phyloP scores from a whole-genome alignment of 2,888 invertebrate species.

The Micropterix aruncella region DNA sequence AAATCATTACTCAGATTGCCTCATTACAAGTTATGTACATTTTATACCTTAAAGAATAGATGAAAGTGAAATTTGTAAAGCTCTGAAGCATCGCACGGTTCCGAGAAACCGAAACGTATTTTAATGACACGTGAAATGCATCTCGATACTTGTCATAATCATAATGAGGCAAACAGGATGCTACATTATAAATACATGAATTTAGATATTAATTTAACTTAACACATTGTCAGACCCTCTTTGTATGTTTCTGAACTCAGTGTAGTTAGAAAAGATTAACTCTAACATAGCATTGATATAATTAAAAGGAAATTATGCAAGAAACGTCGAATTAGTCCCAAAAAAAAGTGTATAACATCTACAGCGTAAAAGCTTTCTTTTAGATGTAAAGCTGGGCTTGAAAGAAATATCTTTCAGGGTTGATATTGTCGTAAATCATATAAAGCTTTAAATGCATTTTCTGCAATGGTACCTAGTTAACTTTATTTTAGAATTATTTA shows the following conservation, averaged over 20 bases:
- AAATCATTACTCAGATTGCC: conserved; percentile 3
- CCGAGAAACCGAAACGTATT: background rate
- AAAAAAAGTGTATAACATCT: too few species aligned
- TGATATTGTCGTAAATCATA: too few species aligned
- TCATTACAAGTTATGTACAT: background rate
- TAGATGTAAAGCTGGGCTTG: too few species aligned
- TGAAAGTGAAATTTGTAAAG: background rate
- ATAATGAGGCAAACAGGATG: background rate
- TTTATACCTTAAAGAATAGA: background rate
- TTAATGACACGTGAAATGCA: background rate
- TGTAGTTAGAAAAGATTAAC: background rate
- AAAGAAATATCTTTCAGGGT: too few species aligned
- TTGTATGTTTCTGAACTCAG: background rate
- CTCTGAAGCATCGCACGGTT: background rate
- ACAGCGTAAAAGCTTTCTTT: too few species aligned
- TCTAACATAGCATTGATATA: background rate
- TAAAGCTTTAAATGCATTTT: too few species aligned
- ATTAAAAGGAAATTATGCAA: too few species aligned
- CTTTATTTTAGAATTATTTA: too few species aligned
- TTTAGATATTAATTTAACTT: background rate
- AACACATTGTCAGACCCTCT: background rate
- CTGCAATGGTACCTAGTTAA: too few species aligned
- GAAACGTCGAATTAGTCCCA: too few species aligned
- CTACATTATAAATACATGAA: background rate
- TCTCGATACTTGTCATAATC: background rate